Base-by-base conservation (phyloP, 2,113 vertebrate genomes). In the Monarcha castaneiventris region DNA sequence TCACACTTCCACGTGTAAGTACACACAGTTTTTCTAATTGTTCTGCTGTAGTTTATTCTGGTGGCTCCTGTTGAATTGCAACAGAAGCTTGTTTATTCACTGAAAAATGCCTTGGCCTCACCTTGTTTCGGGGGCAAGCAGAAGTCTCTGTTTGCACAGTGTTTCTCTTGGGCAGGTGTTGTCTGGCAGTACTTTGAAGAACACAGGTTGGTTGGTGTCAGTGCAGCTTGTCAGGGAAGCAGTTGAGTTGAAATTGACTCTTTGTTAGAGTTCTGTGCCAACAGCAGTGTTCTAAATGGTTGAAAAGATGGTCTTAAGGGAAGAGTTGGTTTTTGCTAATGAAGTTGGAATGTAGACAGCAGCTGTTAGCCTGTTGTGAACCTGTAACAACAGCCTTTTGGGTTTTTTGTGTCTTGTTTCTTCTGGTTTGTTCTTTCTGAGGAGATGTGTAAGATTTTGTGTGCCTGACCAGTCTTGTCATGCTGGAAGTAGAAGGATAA, bases 11-110 rank as follows among this genome's bases (percentile, higher is more conserved):
- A 6, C 3, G 0, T 11, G 66, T 87, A 6, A 87, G 73, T 94
- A 35, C 62, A 3, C 2, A 0, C 0, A 1, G 11, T 37, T 71
- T 66, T 82, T 29, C 19, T 23, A 1, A 1, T 46, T 49, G 37
- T 39, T 77, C 43, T 4, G 0, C 23, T 32, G 25, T 21, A 0
- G 12, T 56, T 88, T 37, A 1, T 29, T 39, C n/a, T 8, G 32
- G 41, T 69, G 58, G 27, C 41, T 62, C 46, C 32, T 49, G 0
- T 4, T 52, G 52, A 16, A 11, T 22, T 77, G 7, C 33, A 54
- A 1, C 3, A 49, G 44, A 25, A 26, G 5, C 26, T 89, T 46
- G 29, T 29, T 80, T 66, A 7, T 66, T 55, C 2, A 1, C 21
- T 10, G 59, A 17, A 44, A 14, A 26, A 2, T 1, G 2, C 21